Conservation (phyloP, 2,888 invertebrate species). For the Merodon equestris region DNA sequence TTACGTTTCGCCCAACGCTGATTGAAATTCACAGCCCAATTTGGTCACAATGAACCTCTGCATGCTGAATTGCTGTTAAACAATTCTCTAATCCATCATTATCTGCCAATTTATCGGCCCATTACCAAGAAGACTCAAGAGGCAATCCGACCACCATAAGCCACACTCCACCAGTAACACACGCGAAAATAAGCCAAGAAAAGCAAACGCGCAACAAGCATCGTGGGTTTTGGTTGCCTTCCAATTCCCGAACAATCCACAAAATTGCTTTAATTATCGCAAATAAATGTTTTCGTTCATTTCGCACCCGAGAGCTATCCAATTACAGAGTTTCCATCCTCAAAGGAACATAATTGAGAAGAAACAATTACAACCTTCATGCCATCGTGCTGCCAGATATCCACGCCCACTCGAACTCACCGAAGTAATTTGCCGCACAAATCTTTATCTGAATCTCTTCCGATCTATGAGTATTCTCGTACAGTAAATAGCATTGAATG, state of each 20-base stretch:
- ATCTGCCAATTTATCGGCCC: too few species aligned
- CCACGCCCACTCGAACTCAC: not conserved
- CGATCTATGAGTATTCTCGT: slow-evolving; percentile 14
- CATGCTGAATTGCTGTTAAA: too few species aligned
- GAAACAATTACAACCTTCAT: slow-evolving; percentile 14
- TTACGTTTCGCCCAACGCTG: too few species aligned
- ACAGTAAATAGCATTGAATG: slow-evolving; percentile 8
- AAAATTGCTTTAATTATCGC: slow-evolving; percentile 23
- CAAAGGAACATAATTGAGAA: slow-evolving; percentile 31
- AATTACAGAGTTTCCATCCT: not conserved
- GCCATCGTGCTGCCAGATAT: not conserved
- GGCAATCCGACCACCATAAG: too few species aligned
- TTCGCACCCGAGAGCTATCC: not conserved
- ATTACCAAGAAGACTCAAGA: too few species aligned
- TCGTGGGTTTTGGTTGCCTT: too few species aligned
- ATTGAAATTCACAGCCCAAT: too few species aligned
- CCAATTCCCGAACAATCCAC: not conserved
- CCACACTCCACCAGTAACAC: too few species aligned
- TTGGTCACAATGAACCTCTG: too few species aligned
- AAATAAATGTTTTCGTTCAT: slow-evolving; percentile 11
- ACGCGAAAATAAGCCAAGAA: too few species aligned
- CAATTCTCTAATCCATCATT: too few species aligned
- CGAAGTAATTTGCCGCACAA: slow-evolving; percentile 15
- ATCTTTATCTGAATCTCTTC: slow-evolving; percentile 23
- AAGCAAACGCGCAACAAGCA: too few species aligned